Conservation (phyloP, 2,888 invertebrate species). For the Napeogenes inachia region DNA sequence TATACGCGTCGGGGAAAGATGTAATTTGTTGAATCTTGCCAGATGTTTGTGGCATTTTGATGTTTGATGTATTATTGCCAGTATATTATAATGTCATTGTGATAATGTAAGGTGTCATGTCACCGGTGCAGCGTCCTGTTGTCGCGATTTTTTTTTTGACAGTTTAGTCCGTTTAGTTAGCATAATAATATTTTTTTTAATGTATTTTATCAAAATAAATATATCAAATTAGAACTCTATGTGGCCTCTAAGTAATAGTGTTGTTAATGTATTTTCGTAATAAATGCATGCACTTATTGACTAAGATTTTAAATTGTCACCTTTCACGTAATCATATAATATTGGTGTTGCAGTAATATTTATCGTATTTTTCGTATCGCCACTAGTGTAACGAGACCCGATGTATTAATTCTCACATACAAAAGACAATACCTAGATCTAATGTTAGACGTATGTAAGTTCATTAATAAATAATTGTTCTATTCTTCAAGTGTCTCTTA, state of each 20-base stretch:
- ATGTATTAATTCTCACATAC: conserved; percentile 70
- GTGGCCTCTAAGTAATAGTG: conserved; percentile 58
- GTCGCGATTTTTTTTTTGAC: conserved; percentile 19
- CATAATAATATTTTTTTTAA: conserved; percentile 21
- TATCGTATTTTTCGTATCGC: conserved; percentile 45
- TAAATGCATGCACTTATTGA: conserved; percentile 51
- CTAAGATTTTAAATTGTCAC: conserved; percentile 47
- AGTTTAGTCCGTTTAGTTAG: conserved; percentile 18
- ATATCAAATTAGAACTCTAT: conserved; percentile 48
- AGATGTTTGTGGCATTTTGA: conserved; percentile 59
- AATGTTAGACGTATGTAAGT: conserved; percentile 75
- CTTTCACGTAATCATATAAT: conserved; percentile 46
- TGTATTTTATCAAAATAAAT: conserved; percentile 10
- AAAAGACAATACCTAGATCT: conserved; percentile 79
- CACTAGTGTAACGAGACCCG: conserved; percentile 56
- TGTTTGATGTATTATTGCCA: conserved; percentile 67
- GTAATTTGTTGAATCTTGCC: conserved; percentile 70
- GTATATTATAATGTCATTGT: conserved; percentile 60
- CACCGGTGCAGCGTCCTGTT: conserved; percentile 51
- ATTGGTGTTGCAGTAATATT: conserved; percentile 62
- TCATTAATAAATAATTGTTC: conserved; percentile 70
- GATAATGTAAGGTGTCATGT: conserved; percentile 65
- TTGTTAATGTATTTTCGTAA: conserved; percentile 48
- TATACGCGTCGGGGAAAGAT: conserved; percentile 47
- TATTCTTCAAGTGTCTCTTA: conserved; percentile 74